Conservation (phyloP, 2,113 vertebrate species). For the Salvator merianae region DNA sequence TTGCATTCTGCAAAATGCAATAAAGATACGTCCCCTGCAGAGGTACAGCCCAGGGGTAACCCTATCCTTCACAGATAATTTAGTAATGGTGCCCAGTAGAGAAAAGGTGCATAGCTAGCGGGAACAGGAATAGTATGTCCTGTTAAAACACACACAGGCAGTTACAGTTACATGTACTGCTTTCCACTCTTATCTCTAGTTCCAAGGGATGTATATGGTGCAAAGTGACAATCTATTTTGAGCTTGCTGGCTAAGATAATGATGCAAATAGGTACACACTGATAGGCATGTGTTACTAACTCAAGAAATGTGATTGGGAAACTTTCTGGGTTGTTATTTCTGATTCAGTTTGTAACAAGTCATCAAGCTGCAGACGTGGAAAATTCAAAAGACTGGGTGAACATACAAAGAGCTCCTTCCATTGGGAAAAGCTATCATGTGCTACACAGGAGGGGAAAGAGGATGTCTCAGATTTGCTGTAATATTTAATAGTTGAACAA, state of each 20-base stretch:
- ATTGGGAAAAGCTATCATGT: not conserved
- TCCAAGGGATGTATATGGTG: not conserved
- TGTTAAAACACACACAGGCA: not conserved
- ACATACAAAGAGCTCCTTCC: not conserved
- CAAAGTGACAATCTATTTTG: slow-evolving; percentile 23
- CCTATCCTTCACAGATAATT: not conserved
- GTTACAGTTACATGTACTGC: not conserved
- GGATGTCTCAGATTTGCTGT: not conserved
- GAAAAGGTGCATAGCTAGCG: not conserved
- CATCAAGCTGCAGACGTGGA: not conserved
- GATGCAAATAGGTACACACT: not conserved
- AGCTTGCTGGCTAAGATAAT: not conserved
- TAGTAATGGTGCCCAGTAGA: not conserved
- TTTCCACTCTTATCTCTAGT: not conserved
- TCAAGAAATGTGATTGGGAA: not conserved
- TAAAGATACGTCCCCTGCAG: not conserved
- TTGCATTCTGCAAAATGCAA: not conserved
- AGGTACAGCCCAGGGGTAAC: not conserved
- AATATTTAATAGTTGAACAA: not conserved
- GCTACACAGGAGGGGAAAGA: not conserved
- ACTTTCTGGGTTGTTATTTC: not conserved
- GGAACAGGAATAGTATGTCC: slow-evolving; percentile 33
- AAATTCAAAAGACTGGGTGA: not conserved
- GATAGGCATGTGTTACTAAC: not conserved
- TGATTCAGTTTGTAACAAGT: not conserved